These are phyloP conservation scores for Endotricha flammealis DNA, from an alignment of 2,888 invertebrate genomes.

Conservation along the genomic window DNA sequence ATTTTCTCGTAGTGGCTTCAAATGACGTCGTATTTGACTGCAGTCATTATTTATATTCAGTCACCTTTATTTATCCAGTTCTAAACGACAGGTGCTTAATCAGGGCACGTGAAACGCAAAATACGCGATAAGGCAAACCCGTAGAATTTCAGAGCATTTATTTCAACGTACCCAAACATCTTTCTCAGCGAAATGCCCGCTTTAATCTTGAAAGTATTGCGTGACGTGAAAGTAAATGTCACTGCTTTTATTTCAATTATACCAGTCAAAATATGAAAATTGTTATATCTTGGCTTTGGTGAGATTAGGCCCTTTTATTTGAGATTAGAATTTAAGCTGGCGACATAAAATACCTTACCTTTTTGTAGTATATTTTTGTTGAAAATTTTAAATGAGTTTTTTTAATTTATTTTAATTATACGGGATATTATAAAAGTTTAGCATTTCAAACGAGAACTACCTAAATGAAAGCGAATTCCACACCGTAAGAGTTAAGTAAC, in stretches of 20 bases:
- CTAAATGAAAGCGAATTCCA: too few relatives aligned
- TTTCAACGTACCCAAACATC: conserved; percentile 22
- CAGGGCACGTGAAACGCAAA: conserved; percentile 2
- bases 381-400: too few relatives aligned
- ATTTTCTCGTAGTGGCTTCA: too few relatives aligned
- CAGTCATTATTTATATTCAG: neutral
- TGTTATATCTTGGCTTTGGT: conserved; percentile 20
- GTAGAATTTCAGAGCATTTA: conserved; percentile 13
- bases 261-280: conserved; percentile 37
- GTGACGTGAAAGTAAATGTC: conserved; percentile 52
- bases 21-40: neutral
- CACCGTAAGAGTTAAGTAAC: too few relatives aligned
- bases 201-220: conserved; percentile 48
- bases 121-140: conserved; percentile 1
- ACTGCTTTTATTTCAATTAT: conserved; percentile 54
- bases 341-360: neutral
- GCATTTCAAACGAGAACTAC: too few relatives aligned
- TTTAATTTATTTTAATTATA: too few relatives aligned
- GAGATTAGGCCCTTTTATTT: conserved; percentile 20
- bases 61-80: neutral
- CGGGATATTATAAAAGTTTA: too few relatives aligned
- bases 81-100: neutral
- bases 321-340: conserved; percentile 7
- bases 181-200: conserved; percentile 28
- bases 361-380: neutral